These are phyloP conservation scores for Epsilonema sp. DNA, from an alignment of 2,888 invertebrate species.

Conservation along the genomic window DNA sequence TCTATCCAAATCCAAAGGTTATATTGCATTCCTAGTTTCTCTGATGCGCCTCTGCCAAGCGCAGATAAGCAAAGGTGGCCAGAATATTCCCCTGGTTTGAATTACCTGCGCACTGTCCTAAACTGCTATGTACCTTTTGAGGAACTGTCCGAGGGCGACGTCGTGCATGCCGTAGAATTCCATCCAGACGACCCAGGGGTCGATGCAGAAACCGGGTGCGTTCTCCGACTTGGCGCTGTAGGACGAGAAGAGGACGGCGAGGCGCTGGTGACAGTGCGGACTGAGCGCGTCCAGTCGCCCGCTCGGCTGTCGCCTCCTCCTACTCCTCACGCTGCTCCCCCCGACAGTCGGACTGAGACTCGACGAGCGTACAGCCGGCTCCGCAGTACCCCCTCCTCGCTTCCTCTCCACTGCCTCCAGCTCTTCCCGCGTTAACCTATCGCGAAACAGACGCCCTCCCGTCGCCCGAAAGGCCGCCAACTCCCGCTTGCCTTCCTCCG, in stretches of 20 bases:
- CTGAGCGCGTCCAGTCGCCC: conserved; percentile 29
- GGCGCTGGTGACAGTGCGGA: conserved; percentile 43
- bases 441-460: conserved; percentile 45
- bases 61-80: no score
- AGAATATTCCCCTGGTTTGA: no score
- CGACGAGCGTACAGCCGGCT: conserved; percentile 4
- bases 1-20: no score
- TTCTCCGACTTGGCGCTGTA: conserved; percentile 53
- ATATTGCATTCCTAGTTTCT: no score
- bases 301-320: not conserved
- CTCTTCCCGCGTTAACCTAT: no score
- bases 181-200: conserved; percentile 77
- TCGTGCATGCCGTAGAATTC: conserved; percentile 85
- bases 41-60: no score
- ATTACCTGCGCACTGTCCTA: no score
- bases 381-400: not conserved
- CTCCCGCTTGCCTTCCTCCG: conserved; percentile 46
- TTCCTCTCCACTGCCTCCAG: conserved; percentile 9
- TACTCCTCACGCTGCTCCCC: no score
- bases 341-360: no score
- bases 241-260: conserved; percentile 73
- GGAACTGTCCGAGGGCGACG: conserved; percentile 75
- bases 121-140: no score
- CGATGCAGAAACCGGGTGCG: conserved; percentile 67
- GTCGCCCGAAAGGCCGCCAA: conserved; percentile 67